Conservation (phyloP, 2,888 invertebrate genomes). For the Agapostemon virescens region DNA sequence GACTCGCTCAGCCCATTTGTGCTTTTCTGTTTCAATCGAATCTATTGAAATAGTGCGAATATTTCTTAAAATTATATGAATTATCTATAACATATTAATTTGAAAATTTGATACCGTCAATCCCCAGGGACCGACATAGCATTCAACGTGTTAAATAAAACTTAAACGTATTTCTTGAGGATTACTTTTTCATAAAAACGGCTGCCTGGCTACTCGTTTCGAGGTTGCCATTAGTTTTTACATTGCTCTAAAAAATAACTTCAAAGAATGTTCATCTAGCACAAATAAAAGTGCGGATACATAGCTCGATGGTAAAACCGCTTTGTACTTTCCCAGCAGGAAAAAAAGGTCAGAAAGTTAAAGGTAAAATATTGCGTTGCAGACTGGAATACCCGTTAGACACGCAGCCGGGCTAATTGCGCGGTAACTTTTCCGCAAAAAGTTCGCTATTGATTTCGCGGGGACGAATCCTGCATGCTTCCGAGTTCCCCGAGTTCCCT, state of each 20-base stretch:
- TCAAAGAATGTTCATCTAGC: not conserved
- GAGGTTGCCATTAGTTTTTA: not conserved
- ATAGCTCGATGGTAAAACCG: not conserved
- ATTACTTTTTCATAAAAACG: not conserved
- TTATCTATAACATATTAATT: no score
- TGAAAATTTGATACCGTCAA: no score
- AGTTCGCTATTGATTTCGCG: slow-evolving; percentile 1
- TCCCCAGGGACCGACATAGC: no score
- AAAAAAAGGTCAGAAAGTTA: not conserved
- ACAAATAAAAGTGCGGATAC: not conserved
- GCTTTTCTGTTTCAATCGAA: no score
- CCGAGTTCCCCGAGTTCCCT: not conserved
- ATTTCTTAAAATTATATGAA: no score
- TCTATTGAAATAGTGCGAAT: no score
- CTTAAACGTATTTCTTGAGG: not conserved
- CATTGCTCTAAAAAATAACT: not conserved
- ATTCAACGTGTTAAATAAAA: no score
- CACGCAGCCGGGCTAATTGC: not conserved
- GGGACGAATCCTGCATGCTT: not conserved
- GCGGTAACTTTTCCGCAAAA: not conserved
- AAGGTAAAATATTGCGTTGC: not conserved
- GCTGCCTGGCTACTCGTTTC: not conserved
- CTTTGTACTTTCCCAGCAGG: not conserved
- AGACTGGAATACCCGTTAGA: not conserved
- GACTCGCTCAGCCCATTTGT: no score